phyloP scores from a whole-genome alignment of 2,888 invertebrate species.

The Melipona beecheii region DNA sequence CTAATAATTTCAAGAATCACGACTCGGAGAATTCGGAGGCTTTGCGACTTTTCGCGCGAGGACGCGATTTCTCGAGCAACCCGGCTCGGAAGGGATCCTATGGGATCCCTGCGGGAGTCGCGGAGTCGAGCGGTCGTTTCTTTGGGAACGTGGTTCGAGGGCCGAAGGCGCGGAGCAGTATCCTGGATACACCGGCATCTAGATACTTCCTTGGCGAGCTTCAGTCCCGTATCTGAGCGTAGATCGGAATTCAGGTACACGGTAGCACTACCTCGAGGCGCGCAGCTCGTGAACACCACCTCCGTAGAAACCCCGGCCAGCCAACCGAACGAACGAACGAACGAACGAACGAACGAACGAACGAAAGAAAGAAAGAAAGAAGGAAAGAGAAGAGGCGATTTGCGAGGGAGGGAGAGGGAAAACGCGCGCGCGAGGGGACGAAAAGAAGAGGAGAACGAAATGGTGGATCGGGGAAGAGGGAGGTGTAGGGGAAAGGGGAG shows the following conservation, averaged over 20 bases:
- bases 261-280: slow-evolving; percentile 82
- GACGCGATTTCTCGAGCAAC: slow-evolving; percentile 12
- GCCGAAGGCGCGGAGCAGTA: slow-evolving; percentile 70
- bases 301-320: slow-evolving; percentile 59
- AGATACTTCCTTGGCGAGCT: slow-evolving; percentile 78
- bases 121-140: slow-evolving; percentile 42
- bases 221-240: slow-evolving; percentile 78
- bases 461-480: neutral
- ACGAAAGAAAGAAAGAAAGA: neutral
- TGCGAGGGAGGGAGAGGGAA: neutral
- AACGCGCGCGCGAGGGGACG: neutral
- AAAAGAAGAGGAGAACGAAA: slow-evolving; percentile 33
- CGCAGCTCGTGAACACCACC: slow-evolving; percentile 78
- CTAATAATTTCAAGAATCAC: neutral
- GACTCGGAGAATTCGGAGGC: neutral
- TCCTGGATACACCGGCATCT: slow-evolving; percentile 79
- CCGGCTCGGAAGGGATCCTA: neutral
- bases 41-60: neutral
- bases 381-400: neutral
- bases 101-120: neutral
- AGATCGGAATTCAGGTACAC: slow-evolving; percentile 83
- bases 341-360: neutral
- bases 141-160: slow-evolving; percentile 59
- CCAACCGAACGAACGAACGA: neutral
- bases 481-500: slow-evolving; percentile 31